Evolutionary conservation across 2,888 invertebrate species (phyloP), one percentile per base, ranked within the genome.

Genomic region (Trypoxylon attenuatum): DNA sequence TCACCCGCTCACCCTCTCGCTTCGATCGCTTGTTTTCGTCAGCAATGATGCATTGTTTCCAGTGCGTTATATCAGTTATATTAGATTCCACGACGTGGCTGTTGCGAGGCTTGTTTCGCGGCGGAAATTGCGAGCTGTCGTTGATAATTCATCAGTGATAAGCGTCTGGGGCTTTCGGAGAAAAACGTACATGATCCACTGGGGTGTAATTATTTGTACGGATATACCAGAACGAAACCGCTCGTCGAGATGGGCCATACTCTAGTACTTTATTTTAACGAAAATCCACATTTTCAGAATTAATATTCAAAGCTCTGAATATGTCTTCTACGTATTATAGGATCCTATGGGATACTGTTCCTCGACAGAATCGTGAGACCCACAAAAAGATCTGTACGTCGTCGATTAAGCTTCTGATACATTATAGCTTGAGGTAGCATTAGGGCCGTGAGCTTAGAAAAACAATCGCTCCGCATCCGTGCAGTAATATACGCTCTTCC

Each of bases 41-140:
- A 22, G 42, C 18, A 16, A 13, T 38, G 55, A 21, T 54, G 27
- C 27, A 22, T 56, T 54, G 33, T 69, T 29, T 45, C 41, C 5
- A 22, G 58, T 64, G 53, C 59, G 58, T 69, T 61, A 27, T 62
- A 66, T 71, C 71, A 59, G 68, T 66, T 70, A 47, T 69, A 69
- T 74, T 62, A 69, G 51, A 69, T 75, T 73, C 65, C 51, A 53
- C 74, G 47, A 73, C 58, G 68, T 67, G 60, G 56, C 73, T 38
- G 22, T 42, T 33, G 33, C 29, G 41, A 22, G 13, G 5, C 33
- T 13, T 52, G 55, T 21, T 56, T 55, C 23, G n/a, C 53, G 33
- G 22, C 21, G 39, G 45, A 58, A 72, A 54, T 61, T 75, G 74
- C 76, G 69, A 74, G 75, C 76, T 75, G 76, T 74, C 33, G 33